phyloP scores from a whole-genome alignment of 2,797 vertebrate species.

The Hemibagrus guttatus region DNA sequence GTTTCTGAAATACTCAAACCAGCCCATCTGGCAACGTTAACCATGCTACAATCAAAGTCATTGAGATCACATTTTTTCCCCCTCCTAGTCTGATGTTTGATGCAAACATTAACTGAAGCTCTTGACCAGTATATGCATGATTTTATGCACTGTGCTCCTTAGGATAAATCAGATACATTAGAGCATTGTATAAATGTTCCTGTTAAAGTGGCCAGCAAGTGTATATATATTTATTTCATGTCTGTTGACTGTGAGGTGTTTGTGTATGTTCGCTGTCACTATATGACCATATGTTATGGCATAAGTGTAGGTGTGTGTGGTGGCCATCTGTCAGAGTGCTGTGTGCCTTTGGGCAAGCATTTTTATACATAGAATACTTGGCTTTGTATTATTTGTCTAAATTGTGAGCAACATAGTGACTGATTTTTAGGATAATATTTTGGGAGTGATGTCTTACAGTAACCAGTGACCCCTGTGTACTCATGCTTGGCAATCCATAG shows the following conservation, averaged over 20 bases:
- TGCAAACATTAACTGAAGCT: background rate
- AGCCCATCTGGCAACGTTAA: background rate
- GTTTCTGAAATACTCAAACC: background rate
- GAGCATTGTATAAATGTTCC: background rate
- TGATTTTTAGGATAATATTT: background rate
- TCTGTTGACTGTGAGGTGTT: slow-evolving; percentile 28
- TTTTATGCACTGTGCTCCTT: too few species aligned
- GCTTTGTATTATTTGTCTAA: background rate
- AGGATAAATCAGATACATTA: background rate
- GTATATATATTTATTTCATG: slow-evolving; percentile 55
- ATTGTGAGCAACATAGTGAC: background rate
- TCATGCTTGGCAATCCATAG: slow-evolving; percentile 12
- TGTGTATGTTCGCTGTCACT: slow-evolving; percentile 55
- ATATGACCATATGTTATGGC: slow-evolving; percentile 66
- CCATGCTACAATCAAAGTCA: background rate
- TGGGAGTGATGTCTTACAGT: background rate
- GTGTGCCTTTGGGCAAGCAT: slow-evolving; percentile 4
- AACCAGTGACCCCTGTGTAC: background rate
- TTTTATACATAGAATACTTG: background rate
- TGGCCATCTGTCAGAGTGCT: slow-evolving; percentile 70
- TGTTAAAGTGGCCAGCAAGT: slow-evolving; percentile 51
- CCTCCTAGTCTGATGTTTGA: background rate
- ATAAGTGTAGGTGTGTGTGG: slow-evolving; percentile 48
- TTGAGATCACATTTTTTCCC: background rate
- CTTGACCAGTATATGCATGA: background rate